phyloP scores from a whole-genome alignment of 1,140 invertebrate species.

The Maconellicoccus hirsutus region DNA sequence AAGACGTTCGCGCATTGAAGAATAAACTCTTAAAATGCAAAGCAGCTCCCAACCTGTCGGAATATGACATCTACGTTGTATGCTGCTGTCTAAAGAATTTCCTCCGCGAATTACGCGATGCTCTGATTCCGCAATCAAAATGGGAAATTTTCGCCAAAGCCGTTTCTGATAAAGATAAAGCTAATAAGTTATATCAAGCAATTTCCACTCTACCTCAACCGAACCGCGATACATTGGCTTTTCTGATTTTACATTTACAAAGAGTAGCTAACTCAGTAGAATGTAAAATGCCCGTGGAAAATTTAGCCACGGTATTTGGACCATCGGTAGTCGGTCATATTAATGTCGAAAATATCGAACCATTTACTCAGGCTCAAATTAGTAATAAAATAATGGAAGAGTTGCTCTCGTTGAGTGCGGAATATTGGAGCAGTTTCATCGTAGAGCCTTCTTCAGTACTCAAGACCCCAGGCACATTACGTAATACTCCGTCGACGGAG shows the following conservation, averaged over 20 bases:
- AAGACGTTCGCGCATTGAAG: conserved; percentile 74
- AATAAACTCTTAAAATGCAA: conserved; percentile 54
- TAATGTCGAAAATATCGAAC: conserved; percentile 37
- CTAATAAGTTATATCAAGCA: conserved; percentile 48
- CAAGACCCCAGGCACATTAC: neutral
- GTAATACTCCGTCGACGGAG: neutral
- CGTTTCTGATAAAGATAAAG: conserved; percentile 36
- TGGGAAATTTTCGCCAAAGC: conserved; percentile 68
- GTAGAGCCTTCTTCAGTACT: neutral
- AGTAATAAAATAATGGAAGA: conserved; percentile 27
- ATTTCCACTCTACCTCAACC: conserved; percentile 64
- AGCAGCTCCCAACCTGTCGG: conserved; percentile 54
- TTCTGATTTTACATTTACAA: conserved; percentile 70
- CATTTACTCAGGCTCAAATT: neutral
- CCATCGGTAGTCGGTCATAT: conserved; percentile 75
- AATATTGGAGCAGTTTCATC: conserved; percentile 27
- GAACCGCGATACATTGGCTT: conserved; percentile 79
- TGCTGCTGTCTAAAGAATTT: conserved; percentile 82
- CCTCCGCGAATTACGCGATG: conserved; percentile 66
- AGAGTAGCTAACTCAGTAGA: conserved; percentile 55
- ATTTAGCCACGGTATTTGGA: conserved; percentile 73
- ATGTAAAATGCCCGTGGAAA: conserved; percentile 65
- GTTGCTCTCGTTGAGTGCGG: conserved; percentile 27
- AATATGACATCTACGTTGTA: conserved; percentile 63
- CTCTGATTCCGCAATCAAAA: conserved; percentile 60